phyloP scores from a whole-genome alignment of 2,888 invertebrate genomes.

The Pomacea canaliculata region DNA sequence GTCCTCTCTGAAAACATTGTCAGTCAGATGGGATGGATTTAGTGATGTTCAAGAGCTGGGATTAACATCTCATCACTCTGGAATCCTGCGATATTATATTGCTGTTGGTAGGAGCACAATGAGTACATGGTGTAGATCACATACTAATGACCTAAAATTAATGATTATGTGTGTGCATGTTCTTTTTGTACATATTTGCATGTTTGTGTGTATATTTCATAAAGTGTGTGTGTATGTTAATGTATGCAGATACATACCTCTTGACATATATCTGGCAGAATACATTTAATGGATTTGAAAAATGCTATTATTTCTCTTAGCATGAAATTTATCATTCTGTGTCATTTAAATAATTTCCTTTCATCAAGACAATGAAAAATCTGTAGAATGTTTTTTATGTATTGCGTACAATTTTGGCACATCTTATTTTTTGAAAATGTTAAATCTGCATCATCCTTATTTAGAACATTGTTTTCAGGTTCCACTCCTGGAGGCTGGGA shows the following conservation, averaged over 20 bases:
- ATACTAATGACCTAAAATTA: no score
- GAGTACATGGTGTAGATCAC: neutral
- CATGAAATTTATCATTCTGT: no score
- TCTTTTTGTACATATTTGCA: no score
- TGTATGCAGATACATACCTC: neutral
- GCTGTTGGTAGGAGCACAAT: constrained; percentile 35
- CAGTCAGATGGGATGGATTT: constrained; percentile 43
- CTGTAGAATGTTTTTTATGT: no score
- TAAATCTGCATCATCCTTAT: no score
- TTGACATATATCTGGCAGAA: no score
- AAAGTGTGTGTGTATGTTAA: neutral
- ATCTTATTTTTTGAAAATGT: no score
- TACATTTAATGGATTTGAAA: no score
- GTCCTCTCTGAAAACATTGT: constrained; percentile 35
- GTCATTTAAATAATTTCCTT: no score
- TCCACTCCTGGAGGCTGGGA: constrained; percentile 41
- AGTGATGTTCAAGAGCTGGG: constrained; percentile 41
- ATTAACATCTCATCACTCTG: constrained; percentile 33
- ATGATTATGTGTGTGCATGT: neutral
- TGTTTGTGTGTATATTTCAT: neutral
- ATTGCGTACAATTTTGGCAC: no score
- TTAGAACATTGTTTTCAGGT: constrained; percentile 28
- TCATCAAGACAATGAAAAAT: no score
- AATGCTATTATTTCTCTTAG: no score
- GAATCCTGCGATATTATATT: constrained; percentile 38